phyloP scores from a whole-genome alignment of 2,797 vertebrate genomes.

The Craterocephalus amniculus region DNA sequence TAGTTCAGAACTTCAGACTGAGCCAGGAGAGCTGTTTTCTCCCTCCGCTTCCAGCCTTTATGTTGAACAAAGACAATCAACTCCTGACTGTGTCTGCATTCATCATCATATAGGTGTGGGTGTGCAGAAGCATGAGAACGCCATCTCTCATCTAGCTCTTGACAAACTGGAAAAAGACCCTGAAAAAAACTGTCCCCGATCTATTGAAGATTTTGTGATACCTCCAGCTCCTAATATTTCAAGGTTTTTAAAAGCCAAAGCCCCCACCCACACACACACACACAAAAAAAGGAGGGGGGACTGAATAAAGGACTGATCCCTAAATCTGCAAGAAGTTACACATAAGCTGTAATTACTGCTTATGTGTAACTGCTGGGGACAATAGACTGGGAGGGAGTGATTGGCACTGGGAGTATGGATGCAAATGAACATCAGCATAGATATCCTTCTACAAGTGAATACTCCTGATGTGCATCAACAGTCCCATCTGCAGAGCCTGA shows the following conservation, averaged over 20 bases:
- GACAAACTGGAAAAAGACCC: background rate
- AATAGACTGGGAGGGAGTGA: slow-evolving; percentile 62
- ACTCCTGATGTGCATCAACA: slow-evolving; percentile 70
- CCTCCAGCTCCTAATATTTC: background rate
- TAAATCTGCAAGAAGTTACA: slow-evolving; percentile 34
- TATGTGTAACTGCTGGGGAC: slow-evolving; percentile 56
- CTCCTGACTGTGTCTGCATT: slow-evolving; percentile 13
- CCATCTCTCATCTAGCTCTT: slow-evolving; percentile 1
- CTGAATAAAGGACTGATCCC: slow-evolving; percentile 30
- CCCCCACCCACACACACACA: no score
- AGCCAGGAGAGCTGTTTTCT: background rate
- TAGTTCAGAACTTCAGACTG: slow-evolving; percentile 4
- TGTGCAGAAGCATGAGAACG: background rate
- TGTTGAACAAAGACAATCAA: slow-evolving; percentile 10
- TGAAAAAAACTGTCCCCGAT: background rate
- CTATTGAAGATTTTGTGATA: slow-evolving; percentile 14
- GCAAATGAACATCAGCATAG: slow-evolving; percentile 60
- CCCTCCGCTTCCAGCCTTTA: background rate
- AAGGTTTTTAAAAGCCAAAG: slow-evolving; percentile 18
- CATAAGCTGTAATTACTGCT: slow-evolving; percentile 63
- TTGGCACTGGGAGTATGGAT: slow-evolving; percentile 48
- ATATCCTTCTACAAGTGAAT: slow-evolving; percentile 69
- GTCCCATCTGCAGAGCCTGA: slow-evolving; percentile 76
- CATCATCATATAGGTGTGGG: slow-evolving; percentile 2
- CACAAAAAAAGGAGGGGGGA: background rate